These are phyloP conservation scores for Chymomyza fuscimana DNA, from an alignment of 2,888 invertebrate genomes.

Conservation along the genomic window DNA sequence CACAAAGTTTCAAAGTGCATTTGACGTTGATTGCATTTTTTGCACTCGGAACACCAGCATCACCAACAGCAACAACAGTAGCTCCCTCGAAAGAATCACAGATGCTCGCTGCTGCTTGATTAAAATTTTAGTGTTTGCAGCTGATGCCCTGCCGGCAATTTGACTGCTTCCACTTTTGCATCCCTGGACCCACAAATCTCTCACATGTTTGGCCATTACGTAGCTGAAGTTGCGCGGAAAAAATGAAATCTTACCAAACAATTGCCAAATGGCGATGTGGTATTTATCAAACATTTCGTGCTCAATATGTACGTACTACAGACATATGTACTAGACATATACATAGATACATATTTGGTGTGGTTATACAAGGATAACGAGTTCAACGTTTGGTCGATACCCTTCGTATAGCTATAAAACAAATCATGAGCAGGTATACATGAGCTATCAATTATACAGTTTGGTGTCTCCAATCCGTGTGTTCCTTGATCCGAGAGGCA, in stretches of 20 bases:
- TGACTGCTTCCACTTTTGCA: background rate
- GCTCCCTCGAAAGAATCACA: slow-evolving; percentile 52
- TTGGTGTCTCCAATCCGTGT: too few species aligned
- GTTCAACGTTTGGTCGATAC: too few species aligned
- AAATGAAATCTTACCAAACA: slow-evolving; percentile 16
- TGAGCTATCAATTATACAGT: too few species aligned
- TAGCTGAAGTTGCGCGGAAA: slow-evolving; percentile 22
- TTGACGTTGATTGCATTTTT: slow-evolving; percentile 72
- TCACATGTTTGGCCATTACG: slow-evolving; percentile 42
- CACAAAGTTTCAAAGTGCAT: slow-evolving; percentile 72
- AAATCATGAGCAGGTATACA: too few species aligned
- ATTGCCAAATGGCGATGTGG: slow-evolving; percentile 16
- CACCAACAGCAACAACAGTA: slow-evolving; percentile 17
- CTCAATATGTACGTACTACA: background rate
- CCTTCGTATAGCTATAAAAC: too few species aligned
- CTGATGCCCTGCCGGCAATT: slow-evolving; percentile 60
- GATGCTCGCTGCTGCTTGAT: slow-evolving; percentile 61
- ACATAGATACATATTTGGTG: too few species aligned
- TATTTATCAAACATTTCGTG: background rate
- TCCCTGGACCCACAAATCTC: background rate
- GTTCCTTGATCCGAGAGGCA: too few species aligned
- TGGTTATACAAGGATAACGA: too few species aligned
- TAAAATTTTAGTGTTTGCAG: slow-evolving; percentile 67
- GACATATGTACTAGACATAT: background rate
- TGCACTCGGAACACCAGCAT: slow-evolving; percentile 41